Evolutionary conservation across 2,888 invertebrate species (phyloP), one percentile per base, ranked within the genome.

Genomic region (Fissipunctia ypsillon): DNA sequence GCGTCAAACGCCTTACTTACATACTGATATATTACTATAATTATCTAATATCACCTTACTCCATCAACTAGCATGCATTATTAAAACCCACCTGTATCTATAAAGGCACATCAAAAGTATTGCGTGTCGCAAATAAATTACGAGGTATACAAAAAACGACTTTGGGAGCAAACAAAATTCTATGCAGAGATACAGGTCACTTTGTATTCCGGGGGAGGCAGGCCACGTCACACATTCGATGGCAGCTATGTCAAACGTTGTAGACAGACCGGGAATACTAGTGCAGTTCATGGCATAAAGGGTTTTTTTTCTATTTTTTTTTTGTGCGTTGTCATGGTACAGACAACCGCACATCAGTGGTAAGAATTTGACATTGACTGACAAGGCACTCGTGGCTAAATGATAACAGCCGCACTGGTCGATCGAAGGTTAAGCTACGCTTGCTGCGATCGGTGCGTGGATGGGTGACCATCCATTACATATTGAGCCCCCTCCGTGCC

Each of bases 121-220:
- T 50, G 59, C 22, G 48, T 59, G 41, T 60, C 60, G 60, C 22
- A 79, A 70, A 61, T 56, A 67, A 57, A 57, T 22, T 38, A 2
- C 28, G 43, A 22, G 7, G 2, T 38, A 38, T 14, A 28, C 50
- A 56, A 70, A 78, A 67, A 67, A 3, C 25, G n/a, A 77, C 45
- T 65, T 82, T 50, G 28, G 0, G 31, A n/a, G 67, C 56, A 68
- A 80, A 75, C 57, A 71, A 63, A 71, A 66, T 79, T 73, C 70
- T n/a, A 69, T 50, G 60, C n/a, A 66, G 45, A 71, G 70, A 68
- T 48, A 57, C 64, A 45, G 43, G 45, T 66, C 72, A 78, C 80
- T 85, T 86, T 77, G 81, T 84, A 84, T 84, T 85, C 81, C 63
- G 59, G 45, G 25, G 67, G 54, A 72, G 67, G 69, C 45, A 45